Conservation (phyloP, 2,113 vertebrate species). For the Atherinomorus stipes region DNA sequence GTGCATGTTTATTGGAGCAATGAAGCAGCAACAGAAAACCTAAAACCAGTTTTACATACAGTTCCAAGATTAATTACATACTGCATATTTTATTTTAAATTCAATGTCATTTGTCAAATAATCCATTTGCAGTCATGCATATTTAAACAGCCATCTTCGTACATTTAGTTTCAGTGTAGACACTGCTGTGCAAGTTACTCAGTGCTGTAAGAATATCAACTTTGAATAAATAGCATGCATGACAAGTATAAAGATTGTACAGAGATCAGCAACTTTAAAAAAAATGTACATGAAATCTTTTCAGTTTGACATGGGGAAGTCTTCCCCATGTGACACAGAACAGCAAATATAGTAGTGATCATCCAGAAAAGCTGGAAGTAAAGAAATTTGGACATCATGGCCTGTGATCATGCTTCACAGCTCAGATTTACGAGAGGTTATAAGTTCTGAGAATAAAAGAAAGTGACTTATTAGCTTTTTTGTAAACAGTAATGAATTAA, state of each 20-base stretch:
- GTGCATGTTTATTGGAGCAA: slow-evolving; percentile 4
- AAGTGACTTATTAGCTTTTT: background rate
- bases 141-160: background rate
- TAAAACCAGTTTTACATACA: background rate
- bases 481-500: background rate
- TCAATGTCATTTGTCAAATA: background rate
- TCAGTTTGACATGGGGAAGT: too few species aligned
- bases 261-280: background rate
- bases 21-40: background rate
- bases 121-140: background rate
- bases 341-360: too few species aligned
- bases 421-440: too few species aligned
- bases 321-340: too few species aligned
- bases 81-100: too few species aligned
- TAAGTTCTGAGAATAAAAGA: background rate
- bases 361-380: too few species aligned
- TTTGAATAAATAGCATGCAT: slow-evolving; percentile 19
- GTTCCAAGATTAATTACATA: too few species aligned
- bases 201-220: background rate
- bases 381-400: too few species aligned
- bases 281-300: background rate
- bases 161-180: background rate
- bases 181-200: too few species aligned
- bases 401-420: too few species aligned
- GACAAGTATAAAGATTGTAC: background rate